These are phyloP conservation scores for Eupithecia pulchellata DNA, from an alignment of 2,888 invertebrate genomes.

Conservation along the genomic window DNA sequence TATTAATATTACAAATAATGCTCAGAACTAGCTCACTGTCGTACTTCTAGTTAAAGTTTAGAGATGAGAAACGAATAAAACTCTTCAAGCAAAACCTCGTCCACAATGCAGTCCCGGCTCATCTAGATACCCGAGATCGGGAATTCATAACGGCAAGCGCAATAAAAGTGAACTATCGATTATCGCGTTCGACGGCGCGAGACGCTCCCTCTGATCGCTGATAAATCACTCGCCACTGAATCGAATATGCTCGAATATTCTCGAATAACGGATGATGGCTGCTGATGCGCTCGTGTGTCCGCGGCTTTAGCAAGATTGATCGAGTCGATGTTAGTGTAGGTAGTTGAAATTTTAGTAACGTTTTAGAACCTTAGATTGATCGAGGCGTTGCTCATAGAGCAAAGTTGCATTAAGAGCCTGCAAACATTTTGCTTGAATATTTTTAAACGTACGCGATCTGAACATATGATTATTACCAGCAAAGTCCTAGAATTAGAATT, in stretches of 20 bases:
- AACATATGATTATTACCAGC: no score
- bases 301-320: conserved; percentile 55
- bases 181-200: conserved; percentile 70
- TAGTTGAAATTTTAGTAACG: conserved; percentile 17
- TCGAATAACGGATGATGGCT: conserved; percentile 57
- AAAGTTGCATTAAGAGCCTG: conserved; percentile 1
- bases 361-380: conserved; percentile 10
- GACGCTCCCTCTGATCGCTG: conserved; percentile 67
- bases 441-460: no score
- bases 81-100: conserved; percentile 21
- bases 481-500: no score
- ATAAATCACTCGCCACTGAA: conserved; percentile 69
- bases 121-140: conserved; percentile 9
- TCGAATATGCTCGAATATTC: conserved; percentile 61
- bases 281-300: conserved; percentile 56
- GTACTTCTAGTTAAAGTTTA: no score
- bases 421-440: no score
- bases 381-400: neutral
- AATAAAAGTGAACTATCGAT: conserved; percentile 77
- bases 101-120: conserved; percentile 8
- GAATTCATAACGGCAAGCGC: conserved; percentile 44
- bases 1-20: neutral
- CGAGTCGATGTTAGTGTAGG: conserved; percentile 35
- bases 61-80: neutral
- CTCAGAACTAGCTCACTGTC: neutral